Conservation (phyloP, 2,113 vertebrate genomes). For the Anguilla rostrata region DNA sequence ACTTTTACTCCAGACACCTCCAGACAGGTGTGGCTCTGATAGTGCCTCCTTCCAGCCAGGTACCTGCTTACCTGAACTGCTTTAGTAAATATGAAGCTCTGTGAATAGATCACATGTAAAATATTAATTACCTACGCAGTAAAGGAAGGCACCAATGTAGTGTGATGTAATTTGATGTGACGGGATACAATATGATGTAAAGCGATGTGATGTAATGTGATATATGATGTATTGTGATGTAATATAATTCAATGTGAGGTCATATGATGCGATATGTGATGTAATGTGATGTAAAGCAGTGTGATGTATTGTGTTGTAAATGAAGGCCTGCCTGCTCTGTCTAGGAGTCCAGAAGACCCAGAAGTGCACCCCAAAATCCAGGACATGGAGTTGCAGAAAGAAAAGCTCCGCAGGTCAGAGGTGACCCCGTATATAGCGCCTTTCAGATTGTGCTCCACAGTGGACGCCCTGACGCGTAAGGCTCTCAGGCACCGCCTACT, state of each 20-base stretch:
- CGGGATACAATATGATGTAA: too few species aligned
- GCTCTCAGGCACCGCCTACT: too few species aligned
- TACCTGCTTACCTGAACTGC: neutral
- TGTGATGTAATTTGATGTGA: too few species aligned
- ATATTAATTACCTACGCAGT: neutral
- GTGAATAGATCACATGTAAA: neutral
- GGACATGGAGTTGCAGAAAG: constrained; percentile 47
- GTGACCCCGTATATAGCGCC: neutral
- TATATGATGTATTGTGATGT: too few species aligned
- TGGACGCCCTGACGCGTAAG: too few species aligned
- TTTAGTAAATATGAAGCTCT: neutral
- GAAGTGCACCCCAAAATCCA: constrained; percentile 19
- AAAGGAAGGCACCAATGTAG: neutral
- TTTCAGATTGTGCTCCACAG: neutral
- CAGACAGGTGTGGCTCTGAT: too few species aligned
- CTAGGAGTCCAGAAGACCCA: constrained; percentile 2
- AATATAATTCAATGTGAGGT: too few species aligned
- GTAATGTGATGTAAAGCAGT: too few species aligned
- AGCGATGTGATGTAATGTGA: too few species aligned
- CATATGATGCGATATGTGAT: too few species aligned
- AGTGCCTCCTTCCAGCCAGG: too few species aligned
- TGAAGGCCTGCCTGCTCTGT: neutral
- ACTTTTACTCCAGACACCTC: too few species aligned
- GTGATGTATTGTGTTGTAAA: neutral
- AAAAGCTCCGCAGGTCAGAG: constrained; percentile 43